These are phyloP conservation scores for Drosophila erecta DNA, from an alignment of 1,140 invertebrate genomes.

Conservation along the genomic window DNA sequence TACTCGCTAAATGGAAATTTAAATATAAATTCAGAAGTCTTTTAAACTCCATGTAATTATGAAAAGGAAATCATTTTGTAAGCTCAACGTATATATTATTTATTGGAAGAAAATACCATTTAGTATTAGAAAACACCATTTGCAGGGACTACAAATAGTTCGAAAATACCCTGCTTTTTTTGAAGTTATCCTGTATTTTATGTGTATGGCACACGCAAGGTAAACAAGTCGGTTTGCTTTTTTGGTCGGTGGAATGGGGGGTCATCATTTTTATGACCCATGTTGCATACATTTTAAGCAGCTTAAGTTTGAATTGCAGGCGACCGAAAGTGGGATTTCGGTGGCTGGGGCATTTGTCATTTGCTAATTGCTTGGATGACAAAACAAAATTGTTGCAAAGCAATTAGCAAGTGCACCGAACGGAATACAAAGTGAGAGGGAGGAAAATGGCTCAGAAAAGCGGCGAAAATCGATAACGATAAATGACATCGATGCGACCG, in stretches of 20 bases:
- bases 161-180: background rate
- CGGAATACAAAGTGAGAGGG: background rate
- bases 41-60: too few relatives aligned
- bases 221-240: slow-evolving; percentile 15
- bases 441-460: background rate
- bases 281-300: slow-evolving; percentile 57
- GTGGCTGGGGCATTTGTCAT: slow-evolving; percentile 41
- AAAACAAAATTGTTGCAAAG: slow-evolving; percentile 27
- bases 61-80: too few relatives aligned
- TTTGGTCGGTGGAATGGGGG: background rate
- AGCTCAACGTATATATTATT: too few relatives aligned
- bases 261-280: slow-evolving; percentile 27
- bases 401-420: slow-evolving; percentile 30
- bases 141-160: background rate
- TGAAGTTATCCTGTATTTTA: background rate
- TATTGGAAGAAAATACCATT: too few relatives aligned
- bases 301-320: slow-evolving; percentile 47
- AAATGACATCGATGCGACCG: slow-evolving; percentile 28
- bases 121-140: too few relatives aligned
- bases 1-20: background rate
- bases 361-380: slow-evolving; percentile 48
- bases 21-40: background rate
- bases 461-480: slow-evolving; percentile 28
- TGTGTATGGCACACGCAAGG: background rate
- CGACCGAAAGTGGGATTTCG: background rate